Evolutionary conservation across 64 coral and sea anemone genomes (phyloP), one percentile per base, ranked within the genome.

Genomic region (Stichodactyla mertensii): DNA sequence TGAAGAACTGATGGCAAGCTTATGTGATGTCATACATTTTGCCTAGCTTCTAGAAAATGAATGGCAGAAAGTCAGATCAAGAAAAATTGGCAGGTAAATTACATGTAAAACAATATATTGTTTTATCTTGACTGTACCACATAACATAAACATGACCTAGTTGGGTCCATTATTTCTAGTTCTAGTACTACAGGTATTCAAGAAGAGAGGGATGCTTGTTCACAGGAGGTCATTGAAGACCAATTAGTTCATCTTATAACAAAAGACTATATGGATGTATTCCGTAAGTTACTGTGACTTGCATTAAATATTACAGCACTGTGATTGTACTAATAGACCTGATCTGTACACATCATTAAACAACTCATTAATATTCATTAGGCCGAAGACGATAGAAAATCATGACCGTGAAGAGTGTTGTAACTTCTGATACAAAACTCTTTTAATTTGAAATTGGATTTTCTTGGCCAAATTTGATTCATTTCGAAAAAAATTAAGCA

Each of bases 211-310:
- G 87, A 95, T 82, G 36, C 70, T 51, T 89, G 88, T 79, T 89
- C 83, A 9, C 91, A 92, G 66, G 93, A 95, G 81, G 80, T 95
- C 4, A 95, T 95, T 87, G 89, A 95, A 89, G 93, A 95, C 28
- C 93, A 95, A 56, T 79, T 95, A 55, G 93, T 92, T 15, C 86
- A 67, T 52, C 90, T 95, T 16, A 85, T 95, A 56, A 95, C 89
- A 58, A 95, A 91, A 87, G 93, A 95, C 64, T 95, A 82, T 56
- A 78, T 95, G 55, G 93, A 95, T 82, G 90, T 91, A 14, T 95
- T 95, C 86, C 82, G 93, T 95, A 51, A 95, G 93, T 89, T 53
- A 26, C 52, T 19, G 16, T 51, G 4, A 14, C 1, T 11, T 81
- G 5, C 16, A 51, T 36, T 81, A 36, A 9, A 18, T 16, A 1